Base-by-base conservation (phyloP, 92 coral and sea anemone genomes). In the Virgularia gustaviana region DNA sequence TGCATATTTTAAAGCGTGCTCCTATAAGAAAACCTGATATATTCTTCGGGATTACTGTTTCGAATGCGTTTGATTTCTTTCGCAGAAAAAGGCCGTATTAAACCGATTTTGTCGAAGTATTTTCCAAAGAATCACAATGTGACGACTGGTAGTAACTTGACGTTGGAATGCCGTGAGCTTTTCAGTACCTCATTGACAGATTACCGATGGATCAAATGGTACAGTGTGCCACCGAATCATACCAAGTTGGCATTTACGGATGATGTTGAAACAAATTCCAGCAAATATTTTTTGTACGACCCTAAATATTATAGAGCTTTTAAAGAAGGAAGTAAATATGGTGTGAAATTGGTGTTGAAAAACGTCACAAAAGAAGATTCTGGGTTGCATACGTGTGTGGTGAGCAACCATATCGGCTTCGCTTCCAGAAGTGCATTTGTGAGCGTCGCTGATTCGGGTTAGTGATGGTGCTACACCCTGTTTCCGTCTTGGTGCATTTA, bases 161-260 rank as follows among this genome's bases (percentile, higher is more conserved):
- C 82, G n/a, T 65, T 86, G 63, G 32, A 44, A 6, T 86, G 87
- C 39, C 30, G 64, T 28, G 87, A 77, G 63, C 20, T 82, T 1
- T 13, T 47, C 6, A 82, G 70, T 57, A 72, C 79, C 22, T 39
- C 78, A 18, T 63, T 86, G 39, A 85, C 87, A 2, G 81, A 82
- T 57, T 73, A 82, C 43, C 71, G 74, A n/a, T 86, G 90, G 90
- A 41, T 72, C 9, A 78, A 86, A 36, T 86, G 84, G 87, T 33
- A 82, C 30, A 61, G 66, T 16, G 66, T 71, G 8, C 79, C 85
- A 16, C 70, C 63, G 6, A 54, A 42, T n/a, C 42, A n/a, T n/a
- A n/a, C n/a, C n/a, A n/a, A 72, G 10, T 45, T 81, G 12, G 36
- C 62, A 10, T 12, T 57, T 16, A 18, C 51, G 3, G 24, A 52